Base-by-base conservation (phyloP, 92 coral and sea anemone species). In the Umimayanthus chanpuru region DNA sequence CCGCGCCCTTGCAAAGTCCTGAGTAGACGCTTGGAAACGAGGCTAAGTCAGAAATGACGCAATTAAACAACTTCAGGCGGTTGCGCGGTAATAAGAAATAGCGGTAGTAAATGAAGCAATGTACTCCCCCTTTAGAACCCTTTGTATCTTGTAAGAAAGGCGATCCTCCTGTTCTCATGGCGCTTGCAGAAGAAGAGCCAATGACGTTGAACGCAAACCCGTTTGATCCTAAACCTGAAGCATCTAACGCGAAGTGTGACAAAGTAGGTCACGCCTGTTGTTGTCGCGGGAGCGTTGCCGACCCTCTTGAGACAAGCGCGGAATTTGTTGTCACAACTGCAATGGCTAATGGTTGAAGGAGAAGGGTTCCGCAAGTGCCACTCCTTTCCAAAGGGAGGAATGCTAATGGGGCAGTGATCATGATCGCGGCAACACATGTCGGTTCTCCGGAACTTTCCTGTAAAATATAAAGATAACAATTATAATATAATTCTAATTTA, bases 341-440 rank as follows among this genome's bases (percentile, higher is more conserved):
- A 74, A 41, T 74, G 79, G 79, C 79, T 74, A 7, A 74, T 74
- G 79, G 79, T 74, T 16, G 40, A 74, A 32, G 26, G 79, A 0
- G 21, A 74, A 40, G 6, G 41, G 79, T 74, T 74, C 21, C 6
- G 10, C 49, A 74, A 16, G 6, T 40, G 41, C 79, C 79, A 74
- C 49, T 28, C 28, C 12, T 25, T 28, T 32, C 40, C 79, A 16
- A n/a, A 41, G 49, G 8, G 41, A 32, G 79, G 79, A 4, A 74
- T 74, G 36, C 41, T 74, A 7, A 74, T n/a, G 26, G 20, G 21
- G 2, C 79, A 74, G 41, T 41, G 79, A 11, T 74, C 79, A n/a
- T 74, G 79, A 3, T 40, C 7, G 40, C 79, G 40, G 79, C 79
- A 74, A 74, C 79, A 74, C 41, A 32, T 74, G 38, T 74, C 79